Evolutionary conservation across 2,797 vertebrate genomes (phyloP), one percentile per base, ranked within the genome.

Genomic region (Chelon auratus): DNA sequence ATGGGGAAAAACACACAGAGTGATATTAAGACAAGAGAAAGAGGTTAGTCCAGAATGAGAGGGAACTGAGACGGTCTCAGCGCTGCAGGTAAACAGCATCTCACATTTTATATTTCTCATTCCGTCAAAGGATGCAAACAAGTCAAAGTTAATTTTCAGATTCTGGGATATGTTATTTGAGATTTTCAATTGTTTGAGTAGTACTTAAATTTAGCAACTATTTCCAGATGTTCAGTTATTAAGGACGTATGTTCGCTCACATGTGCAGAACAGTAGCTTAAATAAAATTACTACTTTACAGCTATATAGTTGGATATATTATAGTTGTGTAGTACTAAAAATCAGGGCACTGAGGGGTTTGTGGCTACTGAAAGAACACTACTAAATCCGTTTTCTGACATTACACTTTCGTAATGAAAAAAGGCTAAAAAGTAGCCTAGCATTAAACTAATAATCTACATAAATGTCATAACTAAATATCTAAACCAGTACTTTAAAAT

Each of bases 21-120:
- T 4, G 2, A 40, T 30, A 56, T 48, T 40, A 56, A 70, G 9
- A 73, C 22, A 73, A 33, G 10, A 22, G n/a, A 10, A 6, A 53
- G 30, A 55, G 9, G 26, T 65, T 4, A 59, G 53, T 54, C 2
- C 30, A 64, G 37, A 55, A 11, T 61, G 24, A 30, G 18, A 0
- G 22, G 50, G 54, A 40, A 26, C 6, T 15, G 14, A 63, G 45
- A 57, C 45, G 69, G 20, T n/a, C 56, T 9, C 43, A 30, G 18
- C 36, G 7, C 1, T 22, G 51, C 20, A 80, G 87, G 84, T 91
- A 88, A 87, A 74, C 15, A 59, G 2, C 8, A 9, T 37, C 54
- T 73, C 1, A 37, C 5, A 13, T 54, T 68, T 53, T 0, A 61
- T 10, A 37, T 40, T 62, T 62, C 18, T 45, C 6, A 20, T 9